These are phyloP conservation scores for Volucella inflata DNA, from an alignment of 2,888 invertebrate species.

Conservation along the genomic window DNA sequence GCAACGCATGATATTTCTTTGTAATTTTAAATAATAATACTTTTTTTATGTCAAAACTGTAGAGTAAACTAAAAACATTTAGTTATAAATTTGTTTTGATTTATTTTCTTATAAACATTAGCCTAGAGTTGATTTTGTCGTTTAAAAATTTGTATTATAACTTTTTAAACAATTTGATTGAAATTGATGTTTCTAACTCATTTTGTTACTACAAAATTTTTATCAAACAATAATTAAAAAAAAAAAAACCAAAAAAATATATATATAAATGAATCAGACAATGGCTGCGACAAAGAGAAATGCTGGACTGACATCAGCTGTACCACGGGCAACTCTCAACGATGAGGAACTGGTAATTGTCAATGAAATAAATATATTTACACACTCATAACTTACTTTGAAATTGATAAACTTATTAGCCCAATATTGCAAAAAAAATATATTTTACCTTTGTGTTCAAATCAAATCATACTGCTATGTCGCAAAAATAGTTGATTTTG, in stretches of 20 bases:
- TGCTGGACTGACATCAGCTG: slow-evolving; percentile 98
- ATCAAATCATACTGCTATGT: no score
- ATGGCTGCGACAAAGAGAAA: slow-evolving; percentile 99
- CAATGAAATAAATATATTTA: no score
- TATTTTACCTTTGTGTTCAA: no score
- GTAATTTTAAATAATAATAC: slow-evolving; percentile 30
- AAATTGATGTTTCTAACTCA: neutral
- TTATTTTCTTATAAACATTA: slow-evolving; percentile 35
- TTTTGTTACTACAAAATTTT: neutral
- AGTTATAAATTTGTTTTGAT: slow-evolving; percentile 19
- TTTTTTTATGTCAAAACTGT: slow-evolving; percentile 42
- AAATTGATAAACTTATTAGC: no score
- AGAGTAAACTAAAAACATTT: slow-evolving; percentile 49
- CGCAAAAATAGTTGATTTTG: no score
- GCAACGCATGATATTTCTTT: slow-evolving; percentile 65
- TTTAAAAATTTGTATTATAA: neutral
- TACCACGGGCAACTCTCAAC: slow-evolving; percentile 97
- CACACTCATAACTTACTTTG: no score
- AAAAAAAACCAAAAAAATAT: slow-evolving; percentile 38
- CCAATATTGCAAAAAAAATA: no score
- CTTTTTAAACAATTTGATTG: neutral
- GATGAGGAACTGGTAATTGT: slow-evolving; percentile 98
- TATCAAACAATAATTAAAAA: neutral
- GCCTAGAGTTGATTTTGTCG: slow-evolving; percentile 40
- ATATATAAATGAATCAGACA: slow-evolving; percentile 87